Conservation (phyloP, 2,797 vertebrate species). For the Erethizon dorsatum region DNA sequence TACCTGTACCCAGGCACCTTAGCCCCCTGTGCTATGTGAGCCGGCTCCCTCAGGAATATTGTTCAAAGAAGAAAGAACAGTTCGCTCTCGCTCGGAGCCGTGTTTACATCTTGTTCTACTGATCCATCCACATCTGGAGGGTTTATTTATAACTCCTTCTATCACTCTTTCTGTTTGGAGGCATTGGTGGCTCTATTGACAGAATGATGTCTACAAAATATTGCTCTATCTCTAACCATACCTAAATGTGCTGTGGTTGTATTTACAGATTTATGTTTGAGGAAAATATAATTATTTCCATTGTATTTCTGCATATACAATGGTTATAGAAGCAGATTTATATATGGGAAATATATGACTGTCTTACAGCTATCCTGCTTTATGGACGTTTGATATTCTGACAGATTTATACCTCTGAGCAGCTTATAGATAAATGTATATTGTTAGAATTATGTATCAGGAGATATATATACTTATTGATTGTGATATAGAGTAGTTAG, state of each 20-base stretch:
- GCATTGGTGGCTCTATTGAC: conserved; percentile 81
- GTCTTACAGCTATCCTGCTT: conserved; percentile 80
- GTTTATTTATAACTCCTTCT: conserved; percentile 84
- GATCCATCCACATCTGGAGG: conserved; percentile 76
- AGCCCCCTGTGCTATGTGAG: not conserved
- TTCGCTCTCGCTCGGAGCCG: not conserved
- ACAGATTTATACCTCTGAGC: conserved; percentile 83
- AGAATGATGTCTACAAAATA: conserved; percentile 84
- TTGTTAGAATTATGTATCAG: conserved; percentile 82
- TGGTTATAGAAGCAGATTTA: conserved; percentile 84
- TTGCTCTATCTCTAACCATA: conserved; percentile 81
- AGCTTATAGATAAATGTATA: conserved; percentile 86
- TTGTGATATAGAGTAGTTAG: conserved; percentile 83
- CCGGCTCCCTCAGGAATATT: not conserved
- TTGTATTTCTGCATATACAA: conserved; percentile 85
- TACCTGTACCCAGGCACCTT: not conserved
- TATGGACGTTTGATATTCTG: conserved; percentile 85
- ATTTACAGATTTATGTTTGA: conserved; percentile 85
- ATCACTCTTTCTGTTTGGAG: conserved; percentile 82
- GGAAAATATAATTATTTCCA: conserved; percentile 85
- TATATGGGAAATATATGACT: conserved; percentile 81
- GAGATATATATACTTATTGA: conserved; percentile 85
- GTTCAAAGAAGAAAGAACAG: conserved; percentile 60
- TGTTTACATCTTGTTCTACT: conserved; percentile 75
- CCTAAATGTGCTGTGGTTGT: conserved; percentile 85